These are phyloP conservation scores for Brenthis daphne DNA, from an alignment of 2,888 invertebrate genomes.

Conservation along the genomic window DNA sequence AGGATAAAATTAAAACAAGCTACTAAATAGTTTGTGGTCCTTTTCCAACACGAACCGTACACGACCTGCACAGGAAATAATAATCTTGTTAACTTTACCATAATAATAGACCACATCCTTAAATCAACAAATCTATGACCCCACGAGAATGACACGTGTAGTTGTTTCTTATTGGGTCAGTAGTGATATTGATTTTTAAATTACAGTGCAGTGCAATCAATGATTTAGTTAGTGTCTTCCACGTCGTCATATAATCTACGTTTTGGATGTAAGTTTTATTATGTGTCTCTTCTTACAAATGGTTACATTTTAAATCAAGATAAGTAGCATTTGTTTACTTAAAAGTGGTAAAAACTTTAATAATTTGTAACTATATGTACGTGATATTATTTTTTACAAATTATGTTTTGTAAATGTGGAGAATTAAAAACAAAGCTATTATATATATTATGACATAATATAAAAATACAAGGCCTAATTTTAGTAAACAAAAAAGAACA, in stretches of 20 bases:
- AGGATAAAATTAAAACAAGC: too few relatives aligned
- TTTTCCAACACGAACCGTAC: too few relatives aligned
- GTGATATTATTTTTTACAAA: too few relatives aligned
- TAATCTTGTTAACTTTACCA: background rate
- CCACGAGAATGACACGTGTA: conserved; percentile 4
- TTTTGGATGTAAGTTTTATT: too few relatives aligned
- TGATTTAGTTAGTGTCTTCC: conserved; percentile 31
- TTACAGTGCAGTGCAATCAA: conserved; percentile 29
- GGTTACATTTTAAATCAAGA: too few relatives aligned
- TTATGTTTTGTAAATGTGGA: conserved; percentile 23
- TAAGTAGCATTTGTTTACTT: too few relatives aligned
- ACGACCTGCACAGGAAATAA: too few relatives aligned
- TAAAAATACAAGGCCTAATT: background rate
- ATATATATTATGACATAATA: background rate
- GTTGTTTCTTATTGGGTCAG: conserved; percentile 18
- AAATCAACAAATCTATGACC: conserved; percentile 3
- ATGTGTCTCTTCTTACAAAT: too few relatives aligned
- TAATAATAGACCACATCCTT: conserved; percentile 1
- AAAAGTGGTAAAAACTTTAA: too few relatives aligned
- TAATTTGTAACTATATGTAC: too few relatives aligned
- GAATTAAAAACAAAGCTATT: conserved; percentile 26
- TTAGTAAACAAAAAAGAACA: background rate
- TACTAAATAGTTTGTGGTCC: too few relatives aligned
- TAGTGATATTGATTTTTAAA: conserved; percentile 28
- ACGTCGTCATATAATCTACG: too few relatives aligned